Evolutionary conservation across 2,113 vertebrate genomes (phyloP), one percentile per base, ranked within the genome.

Genomic region (Callospermophilus lateralis): DNA sequence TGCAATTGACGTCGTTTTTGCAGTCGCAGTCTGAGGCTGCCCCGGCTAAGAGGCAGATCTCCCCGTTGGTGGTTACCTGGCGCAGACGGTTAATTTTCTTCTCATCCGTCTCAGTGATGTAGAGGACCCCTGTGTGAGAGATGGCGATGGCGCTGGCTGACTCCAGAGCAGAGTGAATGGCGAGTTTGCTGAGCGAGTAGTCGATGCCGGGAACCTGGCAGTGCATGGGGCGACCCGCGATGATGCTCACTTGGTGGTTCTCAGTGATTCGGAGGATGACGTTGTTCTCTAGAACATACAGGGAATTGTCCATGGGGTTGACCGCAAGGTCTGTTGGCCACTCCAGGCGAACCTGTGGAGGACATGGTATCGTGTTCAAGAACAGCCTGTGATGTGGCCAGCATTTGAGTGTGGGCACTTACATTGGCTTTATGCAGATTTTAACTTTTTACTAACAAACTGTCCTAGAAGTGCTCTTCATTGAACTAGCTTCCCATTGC

Each of bases 221-320:
- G 98, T 99, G 99, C 99, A 99, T 99, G 86, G 99, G 99, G 78
- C 99, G 99, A 28, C 99, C 99, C 3, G 99, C 99, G 79, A 99
- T 99, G 98, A 99, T 99, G 99, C 99, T 99, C 97, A 99, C 99
- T 98, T 99, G 99, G 98, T 99, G 99, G 97, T 99, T 99, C 98
- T 99, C 99, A 5, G 99, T 99, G 98, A 99, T 99, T 97, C 99
- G 99, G 13, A 99, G 99, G 98, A 99, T 99, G 97, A 99, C 99
- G 88, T 99, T 99, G 98, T 99, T 99, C 98, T 99, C 99, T 96
- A 99, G 98, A 76, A 99, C 99, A 72, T 99, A 99, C 96, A 99
- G 99, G 65, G 99, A 99, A 98, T 99, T 99, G 98, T 99, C 99
- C 99, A 99, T 99, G 95, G 99, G 99, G 98, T 99, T 99, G 97